Base-by-base conservation (phyloP, 2,113 vertebrate species). In the Tauraco erythrolophus region DNA sequence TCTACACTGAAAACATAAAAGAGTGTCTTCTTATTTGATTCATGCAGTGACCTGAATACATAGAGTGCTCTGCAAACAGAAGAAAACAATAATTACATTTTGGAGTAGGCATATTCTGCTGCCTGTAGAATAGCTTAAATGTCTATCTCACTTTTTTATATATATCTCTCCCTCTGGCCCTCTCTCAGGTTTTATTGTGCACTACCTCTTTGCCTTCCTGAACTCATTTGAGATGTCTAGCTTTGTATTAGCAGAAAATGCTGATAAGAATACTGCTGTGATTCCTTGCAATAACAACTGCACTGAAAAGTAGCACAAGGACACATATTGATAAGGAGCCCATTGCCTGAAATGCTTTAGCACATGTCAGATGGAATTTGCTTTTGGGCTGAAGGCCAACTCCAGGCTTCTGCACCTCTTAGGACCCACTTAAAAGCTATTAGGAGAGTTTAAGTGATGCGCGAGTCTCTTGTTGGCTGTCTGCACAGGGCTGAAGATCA, bases 351-450 rank as follows among this genome's bases (percentile, higher is more conserved):
- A 97, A 84, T 89, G n/a, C 65, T 93, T 92, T 94, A 69, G 81
- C 80, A 87, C 37, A 10, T 10, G 37, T 65, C 79, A 88, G 58
- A 57, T 39, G 65, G 68, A 94, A 95, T 94, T 89, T 91, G 10
- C 30, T 54, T 70, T 92, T 78, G 53, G 90, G 76, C 88, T 87
- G 61, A 82, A 89, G 62, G 94, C 92, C 88, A 94, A 2, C 19
- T 81, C 22, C 28, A 71, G 61, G 56, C 83, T 61, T 79, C 48
- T 79, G 76, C 23, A 72, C 72, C 88, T 84, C 77, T 95, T 75
- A 96, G 65, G 60, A 89, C 35, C 45, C 97, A 96, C 92, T 94
- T 97, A 78, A 92, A 92, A 94, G 35, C 60, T 92, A 68, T 79
- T 94, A 85, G 68, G 68, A 88, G 50, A 62, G 68, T 91, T 93